Evolutionary conservation across 2,888 invertebrate genomes (phyloP).

Genomic region (Yponomeuta evonymella): DNA sequence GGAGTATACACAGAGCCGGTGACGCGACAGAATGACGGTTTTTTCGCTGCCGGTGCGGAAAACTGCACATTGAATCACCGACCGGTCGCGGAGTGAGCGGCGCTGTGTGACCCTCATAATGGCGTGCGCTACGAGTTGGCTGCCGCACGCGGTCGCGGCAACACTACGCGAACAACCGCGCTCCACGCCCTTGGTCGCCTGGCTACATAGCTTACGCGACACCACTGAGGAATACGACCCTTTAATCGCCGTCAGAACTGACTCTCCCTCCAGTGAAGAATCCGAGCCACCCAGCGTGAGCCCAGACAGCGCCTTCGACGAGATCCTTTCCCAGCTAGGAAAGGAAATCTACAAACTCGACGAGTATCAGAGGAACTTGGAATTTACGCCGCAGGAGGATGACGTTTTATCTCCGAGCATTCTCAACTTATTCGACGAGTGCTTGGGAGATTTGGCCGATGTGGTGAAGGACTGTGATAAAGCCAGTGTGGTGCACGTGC

Average conservation of each 20-base stretch:
- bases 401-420: slow-evolving; percentile 57
- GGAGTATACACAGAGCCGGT: neutral
- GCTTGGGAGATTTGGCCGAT: slow-evolving; percentile 39
- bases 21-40: slow-evolving; percentile 4
- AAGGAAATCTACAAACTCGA: slow-evolving; percentile 68
- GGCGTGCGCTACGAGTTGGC: slow-evolving; percentile 69
- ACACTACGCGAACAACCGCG: slow-evolving; percentile 57
- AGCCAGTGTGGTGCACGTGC: slow-evolving; percentile 6
- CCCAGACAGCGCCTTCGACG: slow-evolving; percentile 63
- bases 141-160: slow-evolving; percentile 66
- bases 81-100: slow-evolving; percentile 57
- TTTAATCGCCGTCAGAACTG: slow-evolving; percentile 31
- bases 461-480: neutral
- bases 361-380: slow-evolving; percentile 57
- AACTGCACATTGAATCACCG: slow-evolving; percentile 64
- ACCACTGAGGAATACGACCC: slow-evolving; percentile 68
- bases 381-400: slow-evolving; percentile 44
- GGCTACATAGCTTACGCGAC: slow-evolving; percentile 56
- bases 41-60: slow-evolving; percentile 54
- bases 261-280: slow-evolving; percentile 33
- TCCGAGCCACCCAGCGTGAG: slow-evolving; percentile 33
- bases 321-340: slow-evolving; percentile 65
- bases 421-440: slow-evolving; percentile 68
- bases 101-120: slow-evolving; percentile 38
- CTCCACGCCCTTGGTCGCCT: slow-evolving; percentile 58